Base-by-base conservation (phyloP, 1,140 invertebrate genomes). In the Dolichoris vasculosae region DNA sequence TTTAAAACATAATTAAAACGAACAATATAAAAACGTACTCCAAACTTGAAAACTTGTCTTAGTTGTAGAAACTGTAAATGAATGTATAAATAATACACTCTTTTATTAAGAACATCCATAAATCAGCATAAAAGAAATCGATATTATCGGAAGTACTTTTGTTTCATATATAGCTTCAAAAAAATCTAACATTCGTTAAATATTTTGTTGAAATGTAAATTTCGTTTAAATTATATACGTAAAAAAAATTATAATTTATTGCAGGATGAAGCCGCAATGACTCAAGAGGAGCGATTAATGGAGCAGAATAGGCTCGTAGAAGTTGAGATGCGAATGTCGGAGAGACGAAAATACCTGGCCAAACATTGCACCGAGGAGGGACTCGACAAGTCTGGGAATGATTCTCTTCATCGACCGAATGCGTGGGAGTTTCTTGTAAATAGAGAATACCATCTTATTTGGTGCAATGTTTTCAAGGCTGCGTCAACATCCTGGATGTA, bases 401-500 rank as follows among this genome's bases (percentile, higher is more conserved):
- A 96, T 89, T 94, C 95, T 3, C 94, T 96, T 86, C 95, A 96
- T 87, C 94, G 94, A 87, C 95, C 96, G 11, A 97, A 97, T 88
- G 95, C 97, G 6, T 97, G 97, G 97, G 97, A 97, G 90, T 97
- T 97, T 90, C 94, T 97, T 87, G 95, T 97, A 87, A 97, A 97
- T 91, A 94, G 94, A 88, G 95, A 97, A 89, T 95, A 97, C 90
- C 96, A 96, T 89, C 93, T 97, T 75, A 96, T 97, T 89, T 97
- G 97, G 95, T 97, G 97, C 90, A 97, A 97, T 90, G 95, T 97
- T 81, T 97, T 97, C 91, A 97, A 97, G 94, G 97, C 97, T 20
- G 97, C 97, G 1, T 97, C 96, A 46, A 97, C 97, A 2, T 97
- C 97, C 0, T 97, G 97, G 97, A 97, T 98, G 96, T 97, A 97